Base-by-base conservation (phyloP, 53 echinoderm and acorn worm genomes). In the Mesocentrotus franciscanus region DNA sequence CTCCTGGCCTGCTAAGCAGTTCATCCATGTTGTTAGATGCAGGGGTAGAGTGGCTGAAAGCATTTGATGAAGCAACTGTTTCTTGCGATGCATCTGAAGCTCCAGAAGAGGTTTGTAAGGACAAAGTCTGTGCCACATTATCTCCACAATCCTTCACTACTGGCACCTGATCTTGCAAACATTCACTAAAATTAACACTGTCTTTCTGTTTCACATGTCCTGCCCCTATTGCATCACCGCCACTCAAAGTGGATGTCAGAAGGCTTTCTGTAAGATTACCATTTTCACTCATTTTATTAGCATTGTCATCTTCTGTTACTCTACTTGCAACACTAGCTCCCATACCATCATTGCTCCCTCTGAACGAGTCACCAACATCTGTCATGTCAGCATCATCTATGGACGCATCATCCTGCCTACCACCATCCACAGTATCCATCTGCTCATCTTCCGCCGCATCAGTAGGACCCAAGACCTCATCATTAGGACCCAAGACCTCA, bases 21-120 rank as follows among this genome's bases (percentile, higher is more conserved):
- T 94, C 36, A 14, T 94, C 94, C 94, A 94, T 94, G 66, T 79
- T 34, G 8, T 9, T 94, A 8, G 60, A 56, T 32, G 94, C 76
- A 93, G 93, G 61, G 33, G 58, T 59, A 59, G 26, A 30, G 10
- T 58, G 26, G 78, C 20, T 36, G 42, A 5, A 81, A 81, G 0
- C 81, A 39, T 18, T 0, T 18, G 42, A 81, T 81, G 81, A 16
- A 8, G 36, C 7, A 33, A 17, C 36, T 78, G 78, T 35, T 33
- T 78, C 78, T 78, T 3, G 78, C 7, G 34, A 34, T 78, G 78
- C 78, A 29, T 42, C 81, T 20, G 11, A 36, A 13, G 39, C 42
- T 17, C 22, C 36, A 39, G 42, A 34, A 78, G 16, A 5, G 16
- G 35, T 9, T 81, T 81, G 36, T 36, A 16, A 36, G 39, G 9